Percentiles rank a stretch among this genome's conserved stretches.
These are phyloP conservation scores for human DNA, from an alignment of 2,113 vertebrate genomes.

Conservation along the genomic window GRCh38 chr12:96234001-96234500, in stretches of 20 bases:
- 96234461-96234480: not conserved
- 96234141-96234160: not conserved
- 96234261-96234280: not conserved
- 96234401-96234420: not conserved
- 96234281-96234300: not conserved
- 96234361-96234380: conserved; percentile 9
- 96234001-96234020: not conserved
- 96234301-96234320: not conserved
- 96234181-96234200: not conserved
- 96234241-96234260: not conserved
- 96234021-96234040: conserved; percentile 6
- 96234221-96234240: conserved; percentile 73
- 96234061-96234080: not conserved
- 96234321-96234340: not conserved
- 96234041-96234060: not conserved
- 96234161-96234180: not conserved
- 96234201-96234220: conserved; percentile 22
- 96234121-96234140: not conserved
- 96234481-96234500: conserved; percentile 8
- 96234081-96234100: not conserved
- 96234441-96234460: conserved; percentile 27
- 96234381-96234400: not conserved
- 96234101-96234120: not conserved
- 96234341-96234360: conserved; percentile 29
- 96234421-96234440: conserved; percentile 31